Conservation (phyloP, 2,888 invertebrate genomes). For the Agriopis leucophaearia region DNA sequence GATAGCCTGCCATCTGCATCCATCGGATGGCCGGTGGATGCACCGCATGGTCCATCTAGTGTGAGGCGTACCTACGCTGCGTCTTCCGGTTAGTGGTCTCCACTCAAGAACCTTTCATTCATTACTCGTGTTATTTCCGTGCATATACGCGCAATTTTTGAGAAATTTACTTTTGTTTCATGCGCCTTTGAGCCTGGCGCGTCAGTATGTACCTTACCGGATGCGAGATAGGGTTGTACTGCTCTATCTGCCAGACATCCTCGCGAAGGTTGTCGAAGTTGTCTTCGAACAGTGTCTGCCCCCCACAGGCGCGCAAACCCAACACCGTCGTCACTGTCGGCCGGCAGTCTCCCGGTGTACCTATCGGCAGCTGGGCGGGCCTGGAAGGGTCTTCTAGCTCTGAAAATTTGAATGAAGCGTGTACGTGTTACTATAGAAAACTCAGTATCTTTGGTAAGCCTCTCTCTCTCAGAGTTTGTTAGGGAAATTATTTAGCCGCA, state of each 20-base stretch:
- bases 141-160: background rate
- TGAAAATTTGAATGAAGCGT: slow-evolving; percentile 21
- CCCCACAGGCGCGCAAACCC: slow-evolving; percentile 73
- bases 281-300: slow-evolving; percentile 87
- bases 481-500: too few relatives aligned
- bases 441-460: background rate
- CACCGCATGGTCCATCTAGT: too few relatives aligned
- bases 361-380: slow-evolving; percentile 15
- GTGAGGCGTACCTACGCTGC: too few relatives aligned
- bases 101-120: too few relatives aligned
- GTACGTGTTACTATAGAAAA: too few relatives aligned
- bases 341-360: slow-evolving; percentile 49
- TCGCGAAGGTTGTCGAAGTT: slow-evolving; percentile 82
- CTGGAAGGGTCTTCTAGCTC: slow-evolving; percentile 46
- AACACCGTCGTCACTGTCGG: slow-evolving; percentile 67
- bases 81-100: too few relatives aligned
- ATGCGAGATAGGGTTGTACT: slow-evolving; percentile 80
- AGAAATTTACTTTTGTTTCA: too few relatives aligned
- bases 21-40: too few relatives aligned
- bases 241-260: slow-evolving; percentile 86
- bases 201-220: slow-evolving; percentile 56
- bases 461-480: too few relatives aligned
- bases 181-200: background rate
- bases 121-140: too few relatives aligned
- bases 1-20: too few relatives aligned